These are phyloP conservation scores for Etia nguti DNA, from an alignment of 2,113 vertebrate genomes.

Conservation along the genomic window DNA sequence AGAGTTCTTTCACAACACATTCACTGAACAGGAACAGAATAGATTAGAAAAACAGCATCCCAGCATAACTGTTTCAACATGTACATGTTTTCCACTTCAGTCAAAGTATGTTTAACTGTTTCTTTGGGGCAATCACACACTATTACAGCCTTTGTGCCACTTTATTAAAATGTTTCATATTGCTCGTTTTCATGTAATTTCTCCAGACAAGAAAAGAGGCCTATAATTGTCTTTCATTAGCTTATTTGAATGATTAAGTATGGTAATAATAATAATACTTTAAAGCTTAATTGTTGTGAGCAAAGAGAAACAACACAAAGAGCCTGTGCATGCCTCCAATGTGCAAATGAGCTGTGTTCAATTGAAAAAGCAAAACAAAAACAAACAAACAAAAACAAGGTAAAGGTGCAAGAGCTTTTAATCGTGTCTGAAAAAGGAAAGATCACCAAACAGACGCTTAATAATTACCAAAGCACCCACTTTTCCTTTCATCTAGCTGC, in stretches of 20 bases:
- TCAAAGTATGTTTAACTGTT: not conserved
- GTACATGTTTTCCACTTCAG: not conserved
- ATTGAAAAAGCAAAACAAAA: not conserved
- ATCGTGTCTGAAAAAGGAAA: not conserved
- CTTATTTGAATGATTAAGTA: not conserved
- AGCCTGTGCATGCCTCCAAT: not conserved
- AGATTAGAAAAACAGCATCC: not conserved
- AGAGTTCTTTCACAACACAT: not conserved
- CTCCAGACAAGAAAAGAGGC: not conserved
- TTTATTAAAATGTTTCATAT: not conserved
- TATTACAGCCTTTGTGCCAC: not conserved
- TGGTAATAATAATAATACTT: not conserved
- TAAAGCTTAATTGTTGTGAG: not conserved
- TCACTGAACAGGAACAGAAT: not conserved
- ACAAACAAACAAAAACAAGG: not conserved
- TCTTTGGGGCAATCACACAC: not conserved
- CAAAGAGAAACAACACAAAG: not conserved
- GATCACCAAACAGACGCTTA: not conserved
- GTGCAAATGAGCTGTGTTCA: not conserved
- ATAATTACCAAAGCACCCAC: constrained; percentile 4
- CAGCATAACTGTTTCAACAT: not conserved
- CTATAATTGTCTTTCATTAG: not conserved
- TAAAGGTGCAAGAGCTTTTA: constrained; percentile 18
- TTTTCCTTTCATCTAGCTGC: constrained; percentile 24
- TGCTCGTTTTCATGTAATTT: not conserved